Evolutionary conservation across 30 jellyfish, hydroid and myxozoan species (phyloP), one percentile per base, ranked within the genome.

Genomic region (Pelagia noctiluca): DNA sequence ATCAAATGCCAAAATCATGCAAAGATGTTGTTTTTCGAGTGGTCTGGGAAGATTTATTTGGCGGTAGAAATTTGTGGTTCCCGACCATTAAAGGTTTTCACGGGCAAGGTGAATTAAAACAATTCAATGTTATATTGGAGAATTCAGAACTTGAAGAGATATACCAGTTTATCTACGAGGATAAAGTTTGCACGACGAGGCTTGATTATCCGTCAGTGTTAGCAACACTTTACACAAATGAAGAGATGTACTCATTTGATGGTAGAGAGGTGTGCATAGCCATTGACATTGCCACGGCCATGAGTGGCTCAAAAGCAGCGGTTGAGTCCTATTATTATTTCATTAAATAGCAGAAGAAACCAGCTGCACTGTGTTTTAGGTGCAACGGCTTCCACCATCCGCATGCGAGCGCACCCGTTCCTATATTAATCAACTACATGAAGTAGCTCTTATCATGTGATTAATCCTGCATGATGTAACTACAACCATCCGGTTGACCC

Each of bases 271-370:
- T 64, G 30, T 69, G 82, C 68, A 69, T 69, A 8, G 82, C 82
- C 66, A 33, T 69, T 33, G 67, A 69, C 68, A 36, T 69, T 69
- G 82, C 82, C 36, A 8, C 36, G 66, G 82, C 82, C 30, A 69
- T 69, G 82, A 69, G 82, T 69, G 68, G 82, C 66, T 69, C 82
- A 69, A 67, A 69, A 69, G 82, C 82, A 69, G 82, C 36, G 13
- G 82, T 69, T 12, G 82, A 69, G 68, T 69, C 68, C 50, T 74
- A 37, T 25, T 37, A 74, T 35, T 74, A 47, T n/a, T 76, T 75
- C 13, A 75, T 75, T 53, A 75, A 75, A 53, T 1, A 57, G 47
- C 87, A 75, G 75, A 26, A 2, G 2, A 48, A 19, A n/a, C n/a
- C n/a, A n/a, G n/a, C n/a, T n/a, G n/a, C n/a, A n/a, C n/a, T n/a